Conservation (phyloP, 92 coral and sea anemone genomes). For the Porites lobata region DNA sequence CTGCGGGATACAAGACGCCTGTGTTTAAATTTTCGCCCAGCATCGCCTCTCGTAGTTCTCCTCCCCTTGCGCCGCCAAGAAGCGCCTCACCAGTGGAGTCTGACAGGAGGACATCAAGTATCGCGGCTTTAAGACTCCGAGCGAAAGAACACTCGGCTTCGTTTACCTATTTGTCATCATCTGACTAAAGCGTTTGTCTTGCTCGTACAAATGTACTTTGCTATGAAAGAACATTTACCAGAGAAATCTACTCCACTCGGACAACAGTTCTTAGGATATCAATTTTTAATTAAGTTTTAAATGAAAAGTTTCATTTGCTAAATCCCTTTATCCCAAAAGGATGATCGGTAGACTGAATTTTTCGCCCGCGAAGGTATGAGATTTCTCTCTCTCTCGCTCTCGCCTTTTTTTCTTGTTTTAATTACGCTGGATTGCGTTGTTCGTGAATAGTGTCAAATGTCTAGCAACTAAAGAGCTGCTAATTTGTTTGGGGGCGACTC, state of each 20-base stretch:
- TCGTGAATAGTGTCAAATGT: slow-evolving; percentile 48
- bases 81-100: slow-evolving; percentile 55
- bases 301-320: slow-evolving; percentile 10
- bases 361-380: too few relatives aligned
- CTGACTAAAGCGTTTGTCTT: slow-evolving; percentile 15
- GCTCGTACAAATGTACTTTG: not conserved
- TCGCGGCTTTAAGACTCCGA: slow-evolving; percentile 86
- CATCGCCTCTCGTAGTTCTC: slow-evolving; percentile 51
- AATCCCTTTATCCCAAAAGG: not conserved
- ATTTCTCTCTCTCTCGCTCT: not conserved
- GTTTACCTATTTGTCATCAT: slow-evolving; percentile 24
- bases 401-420: not conserved
- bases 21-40: slow-evolving; percentile 72
- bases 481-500: slow-evolving; percentile 70
- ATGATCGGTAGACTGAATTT: not conserved
- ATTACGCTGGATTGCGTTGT: slow-evolving; percentile 34
- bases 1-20: slow-evolving; percentile 64
- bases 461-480: slow-evolving; percentile 63
- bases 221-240: not conserved
- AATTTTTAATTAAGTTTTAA: slow-evolving; percentile 37
- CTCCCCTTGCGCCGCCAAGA: slow-evolving; percentile 32
- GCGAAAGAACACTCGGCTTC: slow-evolving; percentile 91
- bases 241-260: slow-evolving; percentile 4
- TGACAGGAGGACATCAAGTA: slow-evolving; percentile 92
- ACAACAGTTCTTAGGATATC: slow-evolving; percentile 20